phyloP scores from a whole-genome alignment of 2,113 vertebrate species.

The Rhynchomys soricoides region DNA sequence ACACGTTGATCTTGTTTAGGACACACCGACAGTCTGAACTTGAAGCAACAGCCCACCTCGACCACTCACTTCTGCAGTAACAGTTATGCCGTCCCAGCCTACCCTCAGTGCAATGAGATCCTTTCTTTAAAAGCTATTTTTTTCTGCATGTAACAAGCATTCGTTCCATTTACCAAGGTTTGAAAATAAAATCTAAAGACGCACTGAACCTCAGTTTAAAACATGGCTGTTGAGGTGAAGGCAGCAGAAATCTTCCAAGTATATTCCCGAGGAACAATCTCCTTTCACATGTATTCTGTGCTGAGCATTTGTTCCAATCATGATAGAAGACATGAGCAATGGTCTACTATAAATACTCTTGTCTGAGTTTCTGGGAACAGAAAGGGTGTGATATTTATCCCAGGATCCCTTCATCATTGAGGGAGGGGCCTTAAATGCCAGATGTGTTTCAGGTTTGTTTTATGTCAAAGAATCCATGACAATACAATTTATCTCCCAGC shows the following conservation, averaged over 20 bases:
- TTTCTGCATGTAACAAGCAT: neutral
- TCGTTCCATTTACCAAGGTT: neutral
- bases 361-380: constrained; percentile 13
- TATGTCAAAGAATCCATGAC: neutral
- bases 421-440: neutral
- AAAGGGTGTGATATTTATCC: constrained; percentile 36
- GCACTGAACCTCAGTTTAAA: neutral
- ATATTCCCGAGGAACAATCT: neutral
- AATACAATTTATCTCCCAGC: neutral
- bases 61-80: neutral
- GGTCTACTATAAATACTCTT: neutral
- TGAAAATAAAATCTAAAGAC: constrained; percentile 24
- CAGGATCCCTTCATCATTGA: neutral
- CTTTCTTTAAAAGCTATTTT: neutral
- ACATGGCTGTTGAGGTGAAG: neutral
- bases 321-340: neutral
- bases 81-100: neutral
- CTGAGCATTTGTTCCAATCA: neutral
- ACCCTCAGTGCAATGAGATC: neutral
- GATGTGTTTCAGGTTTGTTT: neutral
- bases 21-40: neutral
- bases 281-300: neutral
- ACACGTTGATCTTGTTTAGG: neutral
- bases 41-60: neutral
- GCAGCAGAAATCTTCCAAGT: neutral